A percentile compares a stretch with the other conserved stretches of the same genome.
phyloP scores from a whole-genome alignment of 2,888 invertebrate genomes.

The Cosmia pyralina region DNA sequence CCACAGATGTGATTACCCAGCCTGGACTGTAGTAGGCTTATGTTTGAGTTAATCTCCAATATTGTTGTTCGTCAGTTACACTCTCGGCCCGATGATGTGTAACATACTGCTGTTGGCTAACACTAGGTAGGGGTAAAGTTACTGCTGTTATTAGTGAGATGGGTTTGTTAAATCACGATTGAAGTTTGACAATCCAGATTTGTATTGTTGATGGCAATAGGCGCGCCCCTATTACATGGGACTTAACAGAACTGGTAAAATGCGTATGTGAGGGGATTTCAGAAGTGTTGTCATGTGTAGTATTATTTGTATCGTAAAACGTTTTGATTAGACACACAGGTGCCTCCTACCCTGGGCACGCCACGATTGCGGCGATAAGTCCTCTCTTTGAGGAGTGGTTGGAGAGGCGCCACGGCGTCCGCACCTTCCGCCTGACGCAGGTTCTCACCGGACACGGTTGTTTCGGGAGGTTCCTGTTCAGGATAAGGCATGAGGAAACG shows the following conservation, averaged over 20 bases:
- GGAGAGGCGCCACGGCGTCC: too few relatives aligned
- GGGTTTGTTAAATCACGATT: conserved; percentile 2
- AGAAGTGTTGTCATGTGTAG: background rate
- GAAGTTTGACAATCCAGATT: background rate
- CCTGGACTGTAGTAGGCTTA: conserved; percentile 45
- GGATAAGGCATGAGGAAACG: too few relatives aligned
- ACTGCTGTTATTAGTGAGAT: conserved; percentile 15
- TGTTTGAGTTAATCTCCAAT: conserved; percentile 67
- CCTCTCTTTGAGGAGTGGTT: too few relatives aligned
- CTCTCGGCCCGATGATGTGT: conserved; percentile 40
- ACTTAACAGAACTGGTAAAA: background rate
- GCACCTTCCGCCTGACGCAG: too few relatives aligned
- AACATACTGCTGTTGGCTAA: conserved; percentile 44
- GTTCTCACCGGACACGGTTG: too few relatives aligned
- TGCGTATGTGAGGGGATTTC: background rate
- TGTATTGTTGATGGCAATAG: background rate
- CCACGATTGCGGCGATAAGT: too few relatives aligned
- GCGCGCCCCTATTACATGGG: background rate
- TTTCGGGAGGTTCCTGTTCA: too few relatives aligned
- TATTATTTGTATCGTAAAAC: background rate
- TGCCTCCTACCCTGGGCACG: too few relatives aligned
- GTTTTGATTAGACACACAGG: background rate
- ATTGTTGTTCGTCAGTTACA: conserved; percentile 61
- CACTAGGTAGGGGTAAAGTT: conserved; percentile 17
- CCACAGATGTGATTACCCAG: conserved; percentile 70